Evolutionary conservation across 2,797 vertebrate genomes (phyloP).

Genomic region (Eulemur albifrons): DNA sequence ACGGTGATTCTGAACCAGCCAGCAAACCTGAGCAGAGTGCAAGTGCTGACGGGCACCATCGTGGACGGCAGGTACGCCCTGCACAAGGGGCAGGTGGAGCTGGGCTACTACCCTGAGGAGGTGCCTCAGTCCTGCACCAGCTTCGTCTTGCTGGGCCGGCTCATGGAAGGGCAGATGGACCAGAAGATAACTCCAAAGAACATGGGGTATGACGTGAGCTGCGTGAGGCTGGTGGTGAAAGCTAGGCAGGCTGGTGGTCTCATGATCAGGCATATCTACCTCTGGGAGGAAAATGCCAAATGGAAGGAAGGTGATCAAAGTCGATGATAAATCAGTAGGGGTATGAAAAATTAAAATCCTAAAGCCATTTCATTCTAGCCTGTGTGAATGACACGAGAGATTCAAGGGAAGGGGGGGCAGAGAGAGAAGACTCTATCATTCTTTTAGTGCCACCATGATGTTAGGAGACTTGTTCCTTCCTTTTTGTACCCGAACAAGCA

Average conservation of each 20-base stretch:
- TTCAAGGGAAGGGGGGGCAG: neutral
- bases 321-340: too few relatives aligned
- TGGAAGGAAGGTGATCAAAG: rapidly evolving
- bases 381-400: neutral
- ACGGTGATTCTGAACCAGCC: slow-evolving; percentile 84
- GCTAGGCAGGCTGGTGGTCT: neutral
- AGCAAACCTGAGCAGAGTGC: slow-evolving; percentile 74
- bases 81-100: slow-evolving; percentile 84
- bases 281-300: slow-evolving; percentile 33
- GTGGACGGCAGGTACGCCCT: slow-evolving; percentile 82
- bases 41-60: slow-evolving; percentile 84
- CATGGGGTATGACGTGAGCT: slow-evolving; percentile 73
- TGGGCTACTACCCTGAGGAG: slow-evolving; percentile 74
- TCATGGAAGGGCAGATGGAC: slow-evolving; percentile 85
- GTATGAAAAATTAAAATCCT: neutral
- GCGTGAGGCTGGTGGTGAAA: slow-evolving; percentile 85
- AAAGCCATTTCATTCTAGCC: neutral
- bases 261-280: slow-evolving; percentile 55
- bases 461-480: neutral
- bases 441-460: neutral
- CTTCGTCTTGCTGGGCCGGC: slow-evolving; percentile 83
- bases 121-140: slow-evolving; percentile 73
- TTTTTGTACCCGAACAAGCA: neutral
- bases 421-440: neutral
- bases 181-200: slow-evolving; percentile 52